Base-by-base conservation (phyloP, 2,888 invertebrate species). In the Cinara cedri region DNA sequence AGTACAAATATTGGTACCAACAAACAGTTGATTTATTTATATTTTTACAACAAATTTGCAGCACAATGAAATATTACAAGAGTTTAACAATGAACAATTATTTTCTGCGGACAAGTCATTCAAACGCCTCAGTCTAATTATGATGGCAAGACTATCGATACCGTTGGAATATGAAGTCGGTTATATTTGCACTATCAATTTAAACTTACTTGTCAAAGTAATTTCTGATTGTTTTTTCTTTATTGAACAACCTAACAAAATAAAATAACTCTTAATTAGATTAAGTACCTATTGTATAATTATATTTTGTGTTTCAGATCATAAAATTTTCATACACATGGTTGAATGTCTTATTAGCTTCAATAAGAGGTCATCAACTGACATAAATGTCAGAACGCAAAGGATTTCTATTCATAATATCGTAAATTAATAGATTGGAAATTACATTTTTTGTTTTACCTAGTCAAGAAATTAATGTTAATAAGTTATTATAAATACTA, bases 171-270 rank as follows among this genome's bases (percentile, higher is more conserved):
- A 44, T 34, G 55, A 14, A 0, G 42, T 71, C 16, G 71, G 71
- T 44, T 71, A 71, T 16, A 55, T 71, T 55, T 71, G 55, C 11
- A 55, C 16, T 1, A 55, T 71, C 10, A 55, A 71, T 11, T 42
- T 55, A 19, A 71, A 55, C 16, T 24, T 71, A 42, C 55, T 55
- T n/a, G 55, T 71, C 10, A 71, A 44, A 16, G 71, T 71, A 16
- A 71, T 21, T n/a, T 0, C 16, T 24, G 13, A 3, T n/a, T 14
- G 26, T 10, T 6, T 60, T 10, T 34, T 3, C 21, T 9, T 10
- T 10, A 55, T 19, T n/a, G 1, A 46, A 46, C 10, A 46, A 13
- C 3, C 11, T 13, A 46, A 46, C 10, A 44, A 44, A 44, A 8
- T 10, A 44, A 10, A 44, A 44, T 44, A 10, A 44, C 44, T 44